Conservation (phyloP, 2,113 vertebrate species). For the Lampris megalopsis region DNA sequence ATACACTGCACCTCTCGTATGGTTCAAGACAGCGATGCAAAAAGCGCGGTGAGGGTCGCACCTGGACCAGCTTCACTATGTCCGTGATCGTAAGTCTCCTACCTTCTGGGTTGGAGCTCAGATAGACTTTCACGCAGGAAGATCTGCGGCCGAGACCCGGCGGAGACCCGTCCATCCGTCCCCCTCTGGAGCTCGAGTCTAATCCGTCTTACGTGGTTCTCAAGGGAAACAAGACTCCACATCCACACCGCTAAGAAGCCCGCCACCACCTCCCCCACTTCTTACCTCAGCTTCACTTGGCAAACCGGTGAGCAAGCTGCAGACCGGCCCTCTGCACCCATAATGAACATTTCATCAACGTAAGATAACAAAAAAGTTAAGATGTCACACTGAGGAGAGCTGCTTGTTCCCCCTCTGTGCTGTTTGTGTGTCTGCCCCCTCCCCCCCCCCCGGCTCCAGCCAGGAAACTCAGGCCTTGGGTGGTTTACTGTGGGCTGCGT, state of each 20-base stretch:
- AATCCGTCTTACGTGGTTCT: background rate
- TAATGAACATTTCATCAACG: too few relatives aligned
- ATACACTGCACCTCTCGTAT: too few relatives aligned
- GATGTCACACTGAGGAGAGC: background rate
- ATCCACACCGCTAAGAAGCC: too few relatives aligned
- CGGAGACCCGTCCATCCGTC: slow-evolving; percentile 21
- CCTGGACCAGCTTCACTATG: too few relatives aligned
- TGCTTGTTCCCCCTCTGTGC: slow-evolving; percentile 7
- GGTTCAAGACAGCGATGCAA: too few relatives aligned
- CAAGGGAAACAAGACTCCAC: too few relatives aligned
- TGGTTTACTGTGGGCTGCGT: slow-evolving; percentile 34
- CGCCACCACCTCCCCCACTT: too few relatives aligned
- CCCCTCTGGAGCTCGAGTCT: slow-evolving; percentile 4
- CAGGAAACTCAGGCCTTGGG: slow-evolving; percentile 62
- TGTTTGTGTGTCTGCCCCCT: slow-evolving; percentile 4
- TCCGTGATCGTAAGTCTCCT: background rate
- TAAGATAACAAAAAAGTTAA: too few relatives aligned
- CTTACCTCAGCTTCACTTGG: too few relatives aligned
- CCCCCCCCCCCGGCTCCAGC: slow-evolving; percentile 37
- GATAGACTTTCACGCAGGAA: slow-evolving; percentile 79
- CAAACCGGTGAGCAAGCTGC: too few relatives aligned
- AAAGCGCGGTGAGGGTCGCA: too few relatives aligned
- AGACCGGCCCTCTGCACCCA: too few relatives aligned
- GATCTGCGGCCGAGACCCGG: slow-evolving; percentile 30
- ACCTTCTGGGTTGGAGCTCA: slow-evolving; percentile 83